Conservation (phyloP, 2,113 vertebrate species). For the Pterophyllum scalare region DNA sequence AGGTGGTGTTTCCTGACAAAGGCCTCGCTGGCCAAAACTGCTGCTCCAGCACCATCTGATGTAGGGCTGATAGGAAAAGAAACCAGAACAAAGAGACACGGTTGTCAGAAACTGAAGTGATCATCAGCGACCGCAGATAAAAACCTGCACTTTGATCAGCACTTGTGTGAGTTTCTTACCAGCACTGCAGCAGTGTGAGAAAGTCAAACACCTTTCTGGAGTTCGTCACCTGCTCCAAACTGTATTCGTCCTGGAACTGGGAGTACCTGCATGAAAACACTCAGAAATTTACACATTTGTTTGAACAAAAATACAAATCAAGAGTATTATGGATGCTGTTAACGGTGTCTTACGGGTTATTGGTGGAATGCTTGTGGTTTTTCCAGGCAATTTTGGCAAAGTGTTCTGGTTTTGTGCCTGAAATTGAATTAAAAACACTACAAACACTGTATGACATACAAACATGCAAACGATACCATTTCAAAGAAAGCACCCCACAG, state of each 20-base stretch:
- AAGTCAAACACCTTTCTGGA: slow-evolving; percentile 90
- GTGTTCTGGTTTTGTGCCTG: slow-evolving; percentile 93
- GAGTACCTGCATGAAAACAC: slow-evolving; percentile 83
- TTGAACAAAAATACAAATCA: neutral
- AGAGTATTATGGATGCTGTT: neutral
- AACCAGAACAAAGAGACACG: neutral
- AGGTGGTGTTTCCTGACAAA: slow-evolving; percentile 86
- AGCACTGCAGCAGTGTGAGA: slow-evolving; percentile 94
- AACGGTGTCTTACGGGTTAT: slow-evolving; percentile 90
- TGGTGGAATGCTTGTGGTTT: slow-evolving; percentile 95
- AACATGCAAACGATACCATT: neutral
- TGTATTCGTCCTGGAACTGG: slow-evolving; percentile 93
- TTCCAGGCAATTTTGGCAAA: slow-evolving; percentile 99
- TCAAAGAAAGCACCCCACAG: neutral
- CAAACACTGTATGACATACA: neutral
- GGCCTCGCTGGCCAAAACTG: slow-evolving; percentile 87
- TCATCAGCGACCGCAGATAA: neutral
- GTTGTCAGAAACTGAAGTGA: neutral
- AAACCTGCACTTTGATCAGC: neutral
- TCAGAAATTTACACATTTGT: neutral
- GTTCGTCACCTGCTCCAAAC: slow-evolving; percentile 87
- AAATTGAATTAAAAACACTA: slow-evolving; percentile 33
- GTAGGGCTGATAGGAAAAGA: slow-evolving; percentile 83
- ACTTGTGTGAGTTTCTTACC: slow-evolving; percentile 82
- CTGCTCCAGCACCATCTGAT: slow-evolving; percentile 94